Base-by-base conservation (phyloP, 2,888 invertebrate genomes). In the Phengaris arion region DNA sequence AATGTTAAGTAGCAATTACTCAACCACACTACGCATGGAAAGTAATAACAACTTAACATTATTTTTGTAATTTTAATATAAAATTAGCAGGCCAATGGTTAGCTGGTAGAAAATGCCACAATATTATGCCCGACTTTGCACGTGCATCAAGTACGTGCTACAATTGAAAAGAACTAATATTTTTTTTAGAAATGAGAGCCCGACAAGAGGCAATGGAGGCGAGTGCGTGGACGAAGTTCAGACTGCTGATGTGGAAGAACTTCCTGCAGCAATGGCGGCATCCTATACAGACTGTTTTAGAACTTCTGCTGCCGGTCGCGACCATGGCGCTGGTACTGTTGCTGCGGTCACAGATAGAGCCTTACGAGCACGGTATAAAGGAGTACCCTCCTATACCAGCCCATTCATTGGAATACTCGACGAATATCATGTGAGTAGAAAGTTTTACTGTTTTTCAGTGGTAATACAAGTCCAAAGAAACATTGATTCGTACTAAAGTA, bases 231-330 rank as follows among this genome's bases (percentile, higher is more conserved):
- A 89, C 93, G 54, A 96, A 96, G 85, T 96, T 97, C 84, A 85
- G 93, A 13, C 90, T 98, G 78, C 89, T 98, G 77, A 94, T 97
- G 87, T 98, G 97, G 97, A 98, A 98, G 89, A 98, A 97, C 87
- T 96, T 96, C 90, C 87, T 96, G 4, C 94, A 97, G 68, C 97
- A 97, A 90, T 96, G 95, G 92, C 93, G 97, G 78, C 96, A 96
- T 86, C 95, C 95, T 74, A 79, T 94, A 68, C 96, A 96, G 84
- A 96, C 97, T 0, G 74, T 94, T 0, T 84, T 96, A 57, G 97
- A 97, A 87, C 87, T 98, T 12, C 75, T 96, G 0, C 85, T 96
- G 68, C 97, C 97, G 0, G 94, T 95, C 0, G 78, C 95, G 4
- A 96, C 97, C 78, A 94, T 95, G 78, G 85, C 95, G 0, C 86